Evolutionary conservation across 2,113 vertebrate genomes (phyloP).

Genomic region (Tupaia chinensis): DNA sequence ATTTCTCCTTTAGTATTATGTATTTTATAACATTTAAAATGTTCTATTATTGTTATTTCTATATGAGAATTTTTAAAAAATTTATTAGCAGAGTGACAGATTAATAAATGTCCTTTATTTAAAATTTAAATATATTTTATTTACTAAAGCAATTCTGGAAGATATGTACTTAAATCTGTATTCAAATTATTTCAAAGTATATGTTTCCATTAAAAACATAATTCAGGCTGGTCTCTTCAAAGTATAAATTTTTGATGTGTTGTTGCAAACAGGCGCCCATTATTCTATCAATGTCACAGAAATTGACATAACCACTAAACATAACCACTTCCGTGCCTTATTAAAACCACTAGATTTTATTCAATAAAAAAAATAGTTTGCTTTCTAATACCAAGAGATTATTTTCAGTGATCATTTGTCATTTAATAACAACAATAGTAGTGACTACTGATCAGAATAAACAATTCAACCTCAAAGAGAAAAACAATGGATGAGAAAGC

Average conservation of each 20-base stretch:
- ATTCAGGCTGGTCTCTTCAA: constrained; percentile 7
- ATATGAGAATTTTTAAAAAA: background rate
- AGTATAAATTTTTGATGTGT: background rate
- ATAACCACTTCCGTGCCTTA: constrained; percentile 23
- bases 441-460: constrained; percentile 10
- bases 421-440: constrained; percentile 25
- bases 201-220: constrained; percentile 39
- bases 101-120: constrained; percentile 33
- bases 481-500: background rate
- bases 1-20: background rate
- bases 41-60: background rate
- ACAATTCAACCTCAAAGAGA: background rate
- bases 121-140: constrained; percentile 42
- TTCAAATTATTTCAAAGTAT: constrained; percentile 30
- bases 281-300: constrained; percentile 43
- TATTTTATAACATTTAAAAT: background rate
- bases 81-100: background rate
- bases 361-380: constrained; percentile 7
- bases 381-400: background rate
- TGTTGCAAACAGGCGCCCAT: background rate
- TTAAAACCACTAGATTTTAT: constrained; percentile 44
- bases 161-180: constrained; percentile 21
- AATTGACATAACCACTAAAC: too few species aligned
- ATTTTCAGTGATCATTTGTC: background rate
- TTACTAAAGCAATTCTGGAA: constrained; percentile 48